A percentile compares a stretch with the other conserved stretches of the same genome.
phyloP scores from a whole-genome alignment of 2,888 invertebrate genomes.

The Apocheima hispidaria region DNA sequence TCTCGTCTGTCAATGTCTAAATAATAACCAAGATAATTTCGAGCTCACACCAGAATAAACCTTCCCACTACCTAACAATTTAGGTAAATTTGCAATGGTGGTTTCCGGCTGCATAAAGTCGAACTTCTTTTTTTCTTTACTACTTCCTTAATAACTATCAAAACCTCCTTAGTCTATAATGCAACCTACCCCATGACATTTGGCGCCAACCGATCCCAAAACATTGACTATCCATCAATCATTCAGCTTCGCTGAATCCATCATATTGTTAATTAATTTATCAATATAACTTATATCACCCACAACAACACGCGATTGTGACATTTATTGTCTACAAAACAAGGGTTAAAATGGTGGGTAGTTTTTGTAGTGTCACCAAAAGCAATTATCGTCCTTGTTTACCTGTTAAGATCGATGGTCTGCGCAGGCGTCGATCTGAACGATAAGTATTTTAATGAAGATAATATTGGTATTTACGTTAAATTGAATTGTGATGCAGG shows the following conservation, averaged over 20 bases:
- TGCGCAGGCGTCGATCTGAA: slow-evolving; percentile 60
- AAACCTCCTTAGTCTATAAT: not conserved
- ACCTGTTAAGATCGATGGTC: slow-evolving; percentile 64
- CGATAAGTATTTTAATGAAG: slow-evolving; percentile 41
- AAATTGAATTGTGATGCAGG: slow-evolving; percentile 38
- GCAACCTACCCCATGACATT: slow-evolving; percentile 55
- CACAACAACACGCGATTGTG: slow-evolving; percentile 36
- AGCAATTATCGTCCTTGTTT: slow-evolving; percentile 60
- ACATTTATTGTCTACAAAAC: slow-evolving; percentile 32
- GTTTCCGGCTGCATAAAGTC: too few relatives aligned
- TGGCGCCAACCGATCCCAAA: slow-evolving; percentile 54
- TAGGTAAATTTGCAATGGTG: too few relatives aligned
- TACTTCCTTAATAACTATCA: too few relatives aligned
- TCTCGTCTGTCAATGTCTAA: too few relatives aligned
- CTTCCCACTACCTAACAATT: too few relatives aligned
- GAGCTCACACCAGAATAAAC: too few relatives aligned
- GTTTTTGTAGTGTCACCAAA: slow-evolving; percentile 46
- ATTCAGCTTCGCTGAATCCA: slow-evolving; percentile 60
- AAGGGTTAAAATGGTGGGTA: slow-evolving; percentile 13
- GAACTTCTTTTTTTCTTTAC: too few relatives aligned
- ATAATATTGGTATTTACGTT: slow-evolving; percentile 26
- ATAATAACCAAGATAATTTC: too few relatives aligned
- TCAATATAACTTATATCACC: slow-evolving; percentile 46
- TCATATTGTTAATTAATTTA: slow-evolving; percentile 70
- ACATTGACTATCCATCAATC: slow-evolving; percentile 76